Conservation (phyloP, 2,113 vertebrate genomes). For the Alectura lathami region DNA sequence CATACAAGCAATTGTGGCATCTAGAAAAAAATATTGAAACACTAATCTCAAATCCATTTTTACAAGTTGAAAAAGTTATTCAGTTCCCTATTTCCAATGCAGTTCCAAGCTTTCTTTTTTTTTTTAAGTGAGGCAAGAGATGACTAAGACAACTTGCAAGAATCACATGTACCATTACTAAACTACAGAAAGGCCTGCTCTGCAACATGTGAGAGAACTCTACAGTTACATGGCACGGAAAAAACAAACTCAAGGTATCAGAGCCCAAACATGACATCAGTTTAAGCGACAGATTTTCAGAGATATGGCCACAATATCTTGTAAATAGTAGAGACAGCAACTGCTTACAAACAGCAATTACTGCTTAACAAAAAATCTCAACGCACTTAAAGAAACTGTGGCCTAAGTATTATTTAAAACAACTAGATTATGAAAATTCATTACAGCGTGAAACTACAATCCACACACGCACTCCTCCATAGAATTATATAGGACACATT, state of each 20-base stretch:
- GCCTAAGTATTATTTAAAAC: neutral
- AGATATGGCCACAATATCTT: neutral
- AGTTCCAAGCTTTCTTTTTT: neutral
- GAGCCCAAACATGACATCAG: neutral
- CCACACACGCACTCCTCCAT: neutral
- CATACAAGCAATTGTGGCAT: neutral
- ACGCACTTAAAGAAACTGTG: neutral
- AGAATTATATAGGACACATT: neutral
- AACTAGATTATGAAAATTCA: neutral
- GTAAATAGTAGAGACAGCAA: neutral
- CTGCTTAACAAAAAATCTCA: neutral
- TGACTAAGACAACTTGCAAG: constrained; percentile 42
- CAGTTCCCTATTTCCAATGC: neutral
- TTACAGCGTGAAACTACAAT: neutral
- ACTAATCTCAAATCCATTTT: neutral
- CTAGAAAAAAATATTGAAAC: neutral
- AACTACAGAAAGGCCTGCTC: neutral
- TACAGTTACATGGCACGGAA: neutral
- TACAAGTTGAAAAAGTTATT: neutral
- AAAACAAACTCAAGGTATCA: neutral
- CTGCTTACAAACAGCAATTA: neutral
- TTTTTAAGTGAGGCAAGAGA: neutral
- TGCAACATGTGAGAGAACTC: neutral
- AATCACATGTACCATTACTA: neutral
- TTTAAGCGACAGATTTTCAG: neutral